Evolutionary conservation across 2,888 invertebrate species (phyloP).

Genomic region (Trypoxylon attenuatum): DNA sequence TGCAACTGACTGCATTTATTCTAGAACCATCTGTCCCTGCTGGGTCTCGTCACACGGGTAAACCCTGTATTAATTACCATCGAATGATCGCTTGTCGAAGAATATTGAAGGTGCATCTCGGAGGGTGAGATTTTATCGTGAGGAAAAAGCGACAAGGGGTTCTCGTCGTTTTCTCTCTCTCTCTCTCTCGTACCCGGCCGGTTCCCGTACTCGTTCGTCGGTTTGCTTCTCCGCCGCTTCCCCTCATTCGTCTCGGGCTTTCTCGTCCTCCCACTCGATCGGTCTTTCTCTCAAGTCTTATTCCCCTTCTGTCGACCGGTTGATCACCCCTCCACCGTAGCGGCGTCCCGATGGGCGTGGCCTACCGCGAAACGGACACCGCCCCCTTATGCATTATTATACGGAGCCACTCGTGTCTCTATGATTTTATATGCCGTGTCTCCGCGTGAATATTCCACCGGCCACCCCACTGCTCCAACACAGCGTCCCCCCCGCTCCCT

Average conservation of each 20-base stretch:
- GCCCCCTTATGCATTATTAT: constrained; percentile 75
- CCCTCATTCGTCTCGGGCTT: constrained; percentile 9
- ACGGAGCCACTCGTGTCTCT: constrained; percentile 65
- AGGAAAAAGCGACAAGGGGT: background rate
- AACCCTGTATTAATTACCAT: no score
- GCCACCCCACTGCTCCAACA: constrained; percentile 35
- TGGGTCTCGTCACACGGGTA: no score
- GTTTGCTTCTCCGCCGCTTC: constrained; percentile 7
- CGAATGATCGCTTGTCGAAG: no score
- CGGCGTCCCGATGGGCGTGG: constrained; percentile 62
- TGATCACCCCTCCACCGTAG: constrained; percentile 49
- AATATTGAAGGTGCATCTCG: background rate
- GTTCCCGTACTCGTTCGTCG: no score
- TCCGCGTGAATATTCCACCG: constrained; percentile 56
- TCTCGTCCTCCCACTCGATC: constrained; percentile 30
- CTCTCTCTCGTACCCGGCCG: background rate
- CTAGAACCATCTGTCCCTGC: no score
- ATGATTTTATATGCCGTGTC: constrained; percentile 72
- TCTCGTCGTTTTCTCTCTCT: background rate
- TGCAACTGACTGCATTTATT: no score
- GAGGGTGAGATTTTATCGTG: background rate
- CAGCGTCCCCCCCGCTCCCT: background rate
- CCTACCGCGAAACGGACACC: constrained; percentile 57
- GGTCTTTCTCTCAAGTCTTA: constrained; percentile 53
- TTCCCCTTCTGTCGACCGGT: constrained; percentile 50